Conservation (phyloP, 1,140 invertebrate species). For the Caenorhabditis remanei region DNA sequence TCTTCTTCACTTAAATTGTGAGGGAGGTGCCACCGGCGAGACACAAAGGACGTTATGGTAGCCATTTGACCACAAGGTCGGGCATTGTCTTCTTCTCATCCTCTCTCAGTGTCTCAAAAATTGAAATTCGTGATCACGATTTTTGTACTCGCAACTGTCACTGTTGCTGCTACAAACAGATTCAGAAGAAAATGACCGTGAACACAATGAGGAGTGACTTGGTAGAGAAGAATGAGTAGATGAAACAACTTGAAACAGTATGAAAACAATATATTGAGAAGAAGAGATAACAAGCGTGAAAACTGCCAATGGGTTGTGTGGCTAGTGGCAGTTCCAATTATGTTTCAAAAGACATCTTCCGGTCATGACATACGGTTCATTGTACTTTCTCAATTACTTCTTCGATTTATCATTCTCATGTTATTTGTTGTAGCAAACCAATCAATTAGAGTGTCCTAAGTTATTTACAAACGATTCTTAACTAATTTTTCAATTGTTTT, state of each 20-base stretch:
- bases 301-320: background rate
- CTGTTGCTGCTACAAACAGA: background rate
- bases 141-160: slow-evolving; percentile 43
- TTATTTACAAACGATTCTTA: too few relatives aligned
- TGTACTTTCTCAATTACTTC: background rate
- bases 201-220: slow-evolving; percentile 47
- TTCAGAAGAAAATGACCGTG: slow-evolving; percentile 28
- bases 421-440: background rate
- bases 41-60: slow-evolving; percentile 55
- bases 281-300: background rate
- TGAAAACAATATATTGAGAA: slow-evolving; percentile 21
- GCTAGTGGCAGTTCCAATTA: background rate
- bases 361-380: background rate
- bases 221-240: background rate
- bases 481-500: background rate
- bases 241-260: slow-evolving; percentile 14
- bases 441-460: background rate
- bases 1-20: slow-evolving; percentile 1
- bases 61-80: slow-evolving; percentile 55
- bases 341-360: background rate
- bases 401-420: background rate
- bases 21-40: slow-evolving; percentile 38
- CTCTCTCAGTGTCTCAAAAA: slow-evolving; percentile 35
- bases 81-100: slow-evolving; percentile 36
- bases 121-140: slow-evolving; percentile 20